Conservation (phyloP, 2,113 vertebrate genomes). For the Falcunculus frontatus region DNA sequence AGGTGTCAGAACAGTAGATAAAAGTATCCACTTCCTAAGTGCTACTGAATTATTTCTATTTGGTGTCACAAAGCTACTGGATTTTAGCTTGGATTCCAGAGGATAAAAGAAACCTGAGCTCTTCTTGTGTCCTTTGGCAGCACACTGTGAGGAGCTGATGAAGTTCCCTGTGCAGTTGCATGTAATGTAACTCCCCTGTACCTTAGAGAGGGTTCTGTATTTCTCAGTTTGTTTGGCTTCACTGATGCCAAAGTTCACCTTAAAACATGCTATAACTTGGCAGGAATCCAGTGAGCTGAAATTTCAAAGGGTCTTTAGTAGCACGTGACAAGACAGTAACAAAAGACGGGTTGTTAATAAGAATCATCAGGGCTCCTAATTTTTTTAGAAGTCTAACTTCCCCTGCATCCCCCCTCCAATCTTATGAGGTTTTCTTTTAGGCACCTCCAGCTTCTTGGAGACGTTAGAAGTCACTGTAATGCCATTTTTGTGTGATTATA, state of each 20-base stretch:
- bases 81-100: neutral
- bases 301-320: neutral
- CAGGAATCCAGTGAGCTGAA: neutral
- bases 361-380: neutral
- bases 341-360: neutral
- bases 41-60: neutral
- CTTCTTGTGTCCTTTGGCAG: neutral
- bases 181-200: neutral
- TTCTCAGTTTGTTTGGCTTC: neutral
- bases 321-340: neutral
- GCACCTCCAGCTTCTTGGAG: neutral
- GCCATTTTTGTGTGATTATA: neutral
- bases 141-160: neutral
- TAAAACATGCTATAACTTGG: neutral
- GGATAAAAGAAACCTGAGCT: neutral
- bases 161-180: neutral
- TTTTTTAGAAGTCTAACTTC: neutral
- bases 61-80: neutral
- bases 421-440: neutral
- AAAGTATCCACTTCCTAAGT: neutral
- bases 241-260: neutral
- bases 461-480: neutral
- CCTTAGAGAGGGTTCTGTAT: neutral
- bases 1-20: constrained; percentile 2
- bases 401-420: neutral